Evolutionary conservation across 2,888 invertebrate genomes (phyloP), one percentile per base, ranked within the genome.

Genomic region (Dicyrtomina minuta): DNA sequence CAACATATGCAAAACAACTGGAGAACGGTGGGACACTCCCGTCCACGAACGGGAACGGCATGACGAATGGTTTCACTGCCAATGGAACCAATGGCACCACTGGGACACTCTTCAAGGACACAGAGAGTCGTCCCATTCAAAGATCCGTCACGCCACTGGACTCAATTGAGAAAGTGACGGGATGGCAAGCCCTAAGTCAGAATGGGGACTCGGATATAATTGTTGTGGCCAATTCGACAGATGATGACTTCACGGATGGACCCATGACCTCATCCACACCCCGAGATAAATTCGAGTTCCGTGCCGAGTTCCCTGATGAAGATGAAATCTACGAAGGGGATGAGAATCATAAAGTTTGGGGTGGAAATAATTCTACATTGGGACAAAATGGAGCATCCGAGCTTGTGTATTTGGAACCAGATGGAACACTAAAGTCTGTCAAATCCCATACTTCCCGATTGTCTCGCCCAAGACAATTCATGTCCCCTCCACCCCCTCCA

Each of bases 311-410:
- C 53, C 76, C 89, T 70, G 92, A 92, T 77, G 91, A 93, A 77
- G 85, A 90, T 24, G 92, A 92, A 74, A 88, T 89, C 69, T 93
- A 90, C 82, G 93, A 93, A 80, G 93, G 93, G 0, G 92, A 94
- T 80, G 93, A 93, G 82, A 95, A 95, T 81, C 94, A 95, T 82
- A 95, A 95, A 82, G 90, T 95, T 49, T 95, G 95, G 94, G 90
- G 91, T 1, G 91, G 92, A 10, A 88, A 88, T 27, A 86, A 79
- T 24, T 72, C 80, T 68, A 79, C 79, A 65, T 77, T 79, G 39
- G 77, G 88, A 39, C 91, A 91, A 81, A 88, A 90, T 64, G 75
- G 79, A 8, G 27, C 55, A 13, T 75, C 79, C 15, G 81, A 80
- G 70, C 76, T 80, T 74, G 77, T 80, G 26, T 86, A 89, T 79